These are phyloP conservation scores for Galleria mellonella DNA, from an alignment of 1,140 invertebrate genomes.

Conservation along the genomic window DNA sequence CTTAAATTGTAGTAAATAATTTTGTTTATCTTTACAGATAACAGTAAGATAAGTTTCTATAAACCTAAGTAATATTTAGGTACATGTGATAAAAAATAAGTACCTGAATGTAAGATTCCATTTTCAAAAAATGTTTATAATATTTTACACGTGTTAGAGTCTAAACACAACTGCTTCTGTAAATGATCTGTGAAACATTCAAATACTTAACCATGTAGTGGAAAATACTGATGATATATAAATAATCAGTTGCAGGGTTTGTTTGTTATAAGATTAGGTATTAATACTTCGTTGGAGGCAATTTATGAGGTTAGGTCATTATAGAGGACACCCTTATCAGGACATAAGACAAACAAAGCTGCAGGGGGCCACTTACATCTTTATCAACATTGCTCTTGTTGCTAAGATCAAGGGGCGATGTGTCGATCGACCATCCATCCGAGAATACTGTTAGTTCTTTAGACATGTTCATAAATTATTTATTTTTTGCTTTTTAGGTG, in stretches of 20 bases:
- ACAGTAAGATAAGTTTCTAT: too few relatives aligned
- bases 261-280: background rate
- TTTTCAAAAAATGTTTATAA: background rate
- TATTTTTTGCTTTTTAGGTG: background rate
- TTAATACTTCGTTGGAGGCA: background rate
- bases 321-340: constrained; percentile 37
- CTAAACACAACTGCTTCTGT: too few relatives aligned
- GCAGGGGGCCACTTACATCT: constrained; percentile 67
- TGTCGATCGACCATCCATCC: constrained; percentile 67
- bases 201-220: background rate
- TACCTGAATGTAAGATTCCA: constrained; percentile 8
- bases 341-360: constrained; percentile 46
- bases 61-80: too few relatives aligned
- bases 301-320: constrained; percentile 25
- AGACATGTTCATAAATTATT: background rate
- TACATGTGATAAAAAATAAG: background rate
- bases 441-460: constrained; percentile 26
- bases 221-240: constrained; percentile 6
- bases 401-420: constrained; percentile 51
- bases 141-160: background rate
- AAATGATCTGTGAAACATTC: too few relatives aligned
- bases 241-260: constrained; percentile 9
- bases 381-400: constrained; percentile 43
- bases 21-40: too few relatives aligned
- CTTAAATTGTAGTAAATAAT: too few relatives aligned